Percentiles rank a stretch among this genome's conserved stretches.
These are phyloP conservation scores for Phortica magna DNA, from an alignment of 2,888 invertebrate species.

Conservation along the genomic window DNA sequence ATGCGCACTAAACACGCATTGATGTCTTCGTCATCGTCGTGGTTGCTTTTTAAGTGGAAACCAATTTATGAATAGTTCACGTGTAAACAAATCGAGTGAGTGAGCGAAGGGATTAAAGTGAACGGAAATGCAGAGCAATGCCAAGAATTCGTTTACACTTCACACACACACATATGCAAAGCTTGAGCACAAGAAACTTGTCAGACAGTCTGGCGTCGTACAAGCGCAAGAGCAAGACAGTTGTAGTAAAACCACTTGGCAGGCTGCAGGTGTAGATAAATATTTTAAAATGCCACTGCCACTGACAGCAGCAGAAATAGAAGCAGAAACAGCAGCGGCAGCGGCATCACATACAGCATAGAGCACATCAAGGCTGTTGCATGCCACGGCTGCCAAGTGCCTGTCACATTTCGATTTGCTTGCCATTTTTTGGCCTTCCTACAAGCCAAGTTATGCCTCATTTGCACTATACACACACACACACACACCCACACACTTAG, in stretches of 20 bases:
- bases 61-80: constrained; percentile 38
- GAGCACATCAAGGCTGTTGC: constrained; percentile 30
- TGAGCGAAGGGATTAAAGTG: neutral
- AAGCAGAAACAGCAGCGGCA: neutral
- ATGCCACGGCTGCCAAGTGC: constrained; percentile 25
- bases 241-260: constrained; percentile 29
- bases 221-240: neutral
- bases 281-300: neutral
- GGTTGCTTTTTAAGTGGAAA: constrained; percentile 37
- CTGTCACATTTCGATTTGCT: neutral
- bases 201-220: constrained; percentile 39
- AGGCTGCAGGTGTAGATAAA: constrained; percentile 31
- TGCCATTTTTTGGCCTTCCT: neutral
- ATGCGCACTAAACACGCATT: neutral
- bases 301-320: neutral
- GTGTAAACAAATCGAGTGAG: constrained; percentile 38
- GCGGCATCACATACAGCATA: neutral
- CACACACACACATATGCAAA: neutral
- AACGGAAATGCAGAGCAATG: neutral
- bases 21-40: neutral
- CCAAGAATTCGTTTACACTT: neutral
- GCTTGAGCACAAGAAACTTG: constrained; percentile 29
- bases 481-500: neutral
- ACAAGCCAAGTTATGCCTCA: neutral
- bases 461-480: neutral